Conservation (phyloP, 2,113 vertebrate genomes). For the Phaetusa simplex region DNA sequence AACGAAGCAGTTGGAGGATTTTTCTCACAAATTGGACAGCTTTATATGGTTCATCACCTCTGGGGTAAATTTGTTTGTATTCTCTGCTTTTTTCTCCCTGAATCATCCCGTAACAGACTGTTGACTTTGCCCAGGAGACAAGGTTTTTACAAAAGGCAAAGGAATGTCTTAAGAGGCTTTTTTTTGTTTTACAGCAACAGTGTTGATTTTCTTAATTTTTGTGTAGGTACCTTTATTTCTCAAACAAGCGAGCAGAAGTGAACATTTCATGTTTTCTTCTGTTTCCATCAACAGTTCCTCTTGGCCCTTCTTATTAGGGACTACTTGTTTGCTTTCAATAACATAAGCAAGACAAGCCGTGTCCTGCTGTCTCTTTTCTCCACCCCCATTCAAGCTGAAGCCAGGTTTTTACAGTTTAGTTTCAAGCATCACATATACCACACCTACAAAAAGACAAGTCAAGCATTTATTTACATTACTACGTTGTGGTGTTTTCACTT, state of each 20-base stretch:
- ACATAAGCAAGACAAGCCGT: not conserved
- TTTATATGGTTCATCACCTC: conserved; percentile 96
- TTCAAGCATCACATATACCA: not conserved
- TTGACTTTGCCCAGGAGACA: not conserved
- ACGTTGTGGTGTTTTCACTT: not conserved
- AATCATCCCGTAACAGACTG: not conserved
- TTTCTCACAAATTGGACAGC: conserved; percentile 96
- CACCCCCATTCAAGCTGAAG: not conserved
- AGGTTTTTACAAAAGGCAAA: not conserved
- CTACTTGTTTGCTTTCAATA: not conserved
- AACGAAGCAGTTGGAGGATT: conserved; percentile 94
- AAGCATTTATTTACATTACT: not conserved
- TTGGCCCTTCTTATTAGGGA: not conserved
- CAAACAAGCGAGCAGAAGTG: not conserved
- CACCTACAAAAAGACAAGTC: not conserved
- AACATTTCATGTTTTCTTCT: not conserved
- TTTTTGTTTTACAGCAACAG: not conserved
- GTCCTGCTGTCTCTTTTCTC: not conserved
- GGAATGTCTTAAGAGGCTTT: not conserved
- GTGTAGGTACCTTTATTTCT: not conserved
- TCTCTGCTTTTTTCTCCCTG: not conserved
- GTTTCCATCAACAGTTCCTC: not conserved
- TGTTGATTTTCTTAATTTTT: not conserved
- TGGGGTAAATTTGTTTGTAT: conserved; percentile 82
- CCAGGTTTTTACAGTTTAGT: not conserved